Percentiles rank a stretch among this genome's conserved stretches.
Conservation (phyloP, 1,140 invertebrate species). For the Arctopsyche grandis region DNA sequence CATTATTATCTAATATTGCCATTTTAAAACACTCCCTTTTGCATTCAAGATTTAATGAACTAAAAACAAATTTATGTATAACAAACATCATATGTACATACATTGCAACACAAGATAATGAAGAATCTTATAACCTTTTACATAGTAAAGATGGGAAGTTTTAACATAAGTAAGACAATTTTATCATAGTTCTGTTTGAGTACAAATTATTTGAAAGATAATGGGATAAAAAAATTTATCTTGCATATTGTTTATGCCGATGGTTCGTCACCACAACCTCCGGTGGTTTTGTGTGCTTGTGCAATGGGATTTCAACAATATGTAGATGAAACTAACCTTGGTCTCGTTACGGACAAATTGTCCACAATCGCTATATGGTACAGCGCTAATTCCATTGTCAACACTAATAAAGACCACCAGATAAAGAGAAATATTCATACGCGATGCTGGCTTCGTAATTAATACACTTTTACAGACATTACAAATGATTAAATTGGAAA, state of each 20-base stretch:
- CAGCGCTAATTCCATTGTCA: constrained; percentile 36
- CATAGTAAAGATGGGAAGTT: too few relatives aligned
- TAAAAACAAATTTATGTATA: too few relatives aligned
- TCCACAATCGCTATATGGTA: constrained; percentile 36
- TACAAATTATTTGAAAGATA: too few relatives aligned
- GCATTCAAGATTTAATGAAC: too few relatives aligned
- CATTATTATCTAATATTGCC: too few relatives aligned
- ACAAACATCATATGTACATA: too few relatives aligned
- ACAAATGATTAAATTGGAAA: background rate
- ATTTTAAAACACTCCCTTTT: too few relatives aligned
- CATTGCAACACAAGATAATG: too few relatives aligned
- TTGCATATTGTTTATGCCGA: background rate
- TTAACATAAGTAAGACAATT: too few relatives aligned
- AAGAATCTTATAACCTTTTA: too few relatives aligned
- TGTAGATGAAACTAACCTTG: constrained; percentile 43
- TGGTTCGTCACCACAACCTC: background rate
- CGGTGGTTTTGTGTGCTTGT: constrained; percentile 6
- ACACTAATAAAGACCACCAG: constrained; percentile 33
- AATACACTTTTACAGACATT: background rate
- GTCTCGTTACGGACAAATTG: constrained; percentile 43
- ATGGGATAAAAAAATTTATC: too few relatives aligned
- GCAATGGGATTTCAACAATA: constrained; percentile 36
- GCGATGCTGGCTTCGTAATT: constrained; percentile 2
- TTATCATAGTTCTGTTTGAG: too few relatives aligned
- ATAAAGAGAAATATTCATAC: constrained; percentile 19